Evolutionary conservation across 1,140 invertebrate genomes (phyloP).

Genomic region (Macrotrachela quadricornifera): DNA sequence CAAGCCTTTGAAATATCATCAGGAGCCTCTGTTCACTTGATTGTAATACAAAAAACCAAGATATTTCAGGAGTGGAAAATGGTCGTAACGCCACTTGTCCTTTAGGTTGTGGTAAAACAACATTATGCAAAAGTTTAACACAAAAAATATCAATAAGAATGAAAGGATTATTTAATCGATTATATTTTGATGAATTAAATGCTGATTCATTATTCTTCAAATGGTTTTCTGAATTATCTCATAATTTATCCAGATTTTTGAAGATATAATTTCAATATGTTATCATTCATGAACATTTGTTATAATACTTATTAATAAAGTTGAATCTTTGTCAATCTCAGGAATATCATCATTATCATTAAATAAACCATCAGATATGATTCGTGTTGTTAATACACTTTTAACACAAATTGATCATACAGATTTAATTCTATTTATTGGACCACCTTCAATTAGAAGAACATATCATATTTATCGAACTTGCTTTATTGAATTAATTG

Average conservation of each 20-base stretch:
- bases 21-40: no score
- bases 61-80: no score
- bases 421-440: slow-evolving; percentile 75
- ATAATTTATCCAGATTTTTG: no score
- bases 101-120: slow-evolving; percentile 83
- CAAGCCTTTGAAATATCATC: no score
- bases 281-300: no score
- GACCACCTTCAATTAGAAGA: slow-evolving; percentile 49
- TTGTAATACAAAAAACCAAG: no score
- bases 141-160: slow-evolving; percentile 71
- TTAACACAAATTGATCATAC: slow-evolving; percentile 75
- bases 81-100: no score
- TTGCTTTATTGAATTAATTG: slow-evolving; percentile 56
- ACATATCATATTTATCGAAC: slow-evolving; percentile 58
- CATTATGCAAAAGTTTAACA: slow-evolving; percentile 74
- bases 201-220: slow-evolving; percentile 92
- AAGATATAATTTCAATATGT: no score
- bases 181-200: slow-evolving; percentile 54
- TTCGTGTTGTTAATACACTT: slow-evolving; percentile 83
- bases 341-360: slow-evolving; percentile 43
- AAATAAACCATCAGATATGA: slow-evolving; percentile 72
- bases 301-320: slow-evolving; percentile 18
- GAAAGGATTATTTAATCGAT: slow-evolving; percentile 24
- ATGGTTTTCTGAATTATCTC: slow-evolving; percentile 97
- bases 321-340: slow-evolving; percentile 74